phyloP scores from a whole-genome alignment of 2,797 vertebrate genomes.

The Scomberomorus guttatus region DNA sequence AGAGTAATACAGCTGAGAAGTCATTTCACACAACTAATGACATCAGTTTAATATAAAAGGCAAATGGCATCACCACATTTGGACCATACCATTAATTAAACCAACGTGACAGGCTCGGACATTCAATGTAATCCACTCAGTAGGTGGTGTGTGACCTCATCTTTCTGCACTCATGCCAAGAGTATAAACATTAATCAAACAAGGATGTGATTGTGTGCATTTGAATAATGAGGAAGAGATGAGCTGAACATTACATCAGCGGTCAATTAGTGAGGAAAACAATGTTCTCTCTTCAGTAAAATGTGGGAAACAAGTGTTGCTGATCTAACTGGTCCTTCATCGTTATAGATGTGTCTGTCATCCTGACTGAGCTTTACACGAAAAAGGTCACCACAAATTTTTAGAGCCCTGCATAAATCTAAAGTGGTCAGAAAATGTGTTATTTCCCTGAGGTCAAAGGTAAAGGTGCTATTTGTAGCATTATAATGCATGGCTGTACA shows the following conservation, averaged over 20 bases:
- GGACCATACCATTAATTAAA: not conserved
- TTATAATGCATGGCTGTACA: not conserved
- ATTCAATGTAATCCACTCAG: not conserved
- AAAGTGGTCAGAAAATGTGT: not conserved
- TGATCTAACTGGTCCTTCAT: not conserved
- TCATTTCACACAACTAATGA: slow-evolving; percentile 6
- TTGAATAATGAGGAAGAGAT: slow-evolving; percentile 22
- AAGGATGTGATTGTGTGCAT: slow-evolving; percentile 32
- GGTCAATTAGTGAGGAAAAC: slow-evolving; percentile 4
- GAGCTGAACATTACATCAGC: slow-evolving; percentile 44
- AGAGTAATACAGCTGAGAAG: not conserved
- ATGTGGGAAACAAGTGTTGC: not conserved
- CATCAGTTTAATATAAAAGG: not conserved
- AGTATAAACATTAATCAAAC: slow-evolving; percentile 53
- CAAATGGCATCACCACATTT: not conserved
- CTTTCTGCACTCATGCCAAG: slow-evolving; percentile 8
- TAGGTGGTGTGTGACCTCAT: slow-evolving; percentile 41
- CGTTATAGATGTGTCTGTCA: too few relatives aligned
- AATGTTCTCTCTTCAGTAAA: slow-evolving; percentile 5
- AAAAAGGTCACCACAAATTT: not conserved
- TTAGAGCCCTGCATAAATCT: not conserved
- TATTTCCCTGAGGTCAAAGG: not conserved
- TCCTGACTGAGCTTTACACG: not conserved
- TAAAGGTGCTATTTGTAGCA: not conserved
- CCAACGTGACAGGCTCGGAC: not conserved